phyloP scores from a whole-genome alignment of 2,113 vertebrate genomes.

The human region DNA sequence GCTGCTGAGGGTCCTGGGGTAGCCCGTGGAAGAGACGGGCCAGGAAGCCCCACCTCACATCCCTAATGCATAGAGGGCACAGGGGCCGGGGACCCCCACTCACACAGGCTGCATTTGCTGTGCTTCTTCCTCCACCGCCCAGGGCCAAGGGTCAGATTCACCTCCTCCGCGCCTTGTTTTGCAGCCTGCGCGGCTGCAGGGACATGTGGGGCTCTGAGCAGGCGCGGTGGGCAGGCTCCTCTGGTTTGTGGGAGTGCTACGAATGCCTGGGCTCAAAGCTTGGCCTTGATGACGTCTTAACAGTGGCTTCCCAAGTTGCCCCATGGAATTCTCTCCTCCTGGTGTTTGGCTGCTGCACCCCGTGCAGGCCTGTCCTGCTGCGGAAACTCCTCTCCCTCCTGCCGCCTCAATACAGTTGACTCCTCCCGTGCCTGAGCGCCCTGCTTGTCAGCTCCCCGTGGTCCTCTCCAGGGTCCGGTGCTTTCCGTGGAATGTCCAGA shows the following conservation, averaged over 20 bases:
- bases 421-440: background rate
- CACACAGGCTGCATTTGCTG: too few relatives aligned
- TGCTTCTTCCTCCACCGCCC: too few relatives aligned
- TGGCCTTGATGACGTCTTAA: background rate
- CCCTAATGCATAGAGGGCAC: background rate
- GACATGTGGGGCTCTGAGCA: background rate
- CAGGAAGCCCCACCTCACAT: background rate
- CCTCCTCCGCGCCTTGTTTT: background rate
- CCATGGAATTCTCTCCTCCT: background rate
- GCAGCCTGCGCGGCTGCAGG: background rate
- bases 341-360: background rate
- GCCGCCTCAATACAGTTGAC: accelerated
- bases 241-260: background rate
- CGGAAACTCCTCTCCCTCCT: background rate
- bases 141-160: too few relatives aligned
- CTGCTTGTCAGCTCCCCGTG: background rate
- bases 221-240: background rate
- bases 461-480: too few relatives aligned
- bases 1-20: too few relatives aligned
- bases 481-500: background rate
- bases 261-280: background rate
- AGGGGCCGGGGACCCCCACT: background rate
- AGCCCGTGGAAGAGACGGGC: background rate
- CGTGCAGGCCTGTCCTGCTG: background rate
- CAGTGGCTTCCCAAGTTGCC: background rate